Evolutionary conservation across 2,888 invertebrate species (phyloP), one percentile per base, ranked within the genome.

Genomic region (Clunio marinus): DNA sequence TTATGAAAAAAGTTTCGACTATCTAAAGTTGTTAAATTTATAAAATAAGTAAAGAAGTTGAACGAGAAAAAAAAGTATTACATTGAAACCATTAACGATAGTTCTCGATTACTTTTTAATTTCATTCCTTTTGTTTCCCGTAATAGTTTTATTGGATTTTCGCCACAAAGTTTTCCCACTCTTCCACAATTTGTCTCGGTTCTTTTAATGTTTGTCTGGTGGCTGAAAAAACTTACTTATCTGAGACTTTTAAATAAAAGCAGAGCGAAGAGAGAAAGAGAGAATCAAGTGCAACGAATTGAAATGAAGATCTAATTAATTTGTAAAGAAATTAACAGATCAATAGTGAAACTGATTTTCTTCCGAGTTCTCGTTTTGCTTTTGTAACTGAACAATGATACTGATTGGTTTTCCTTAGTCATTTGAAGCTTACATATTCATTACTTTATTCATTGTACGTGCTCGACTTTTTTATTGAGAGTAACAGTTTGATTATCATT

Each of bases 51-150:
- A n/a, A n/a, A n/a, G n/a, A n/a, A n/a, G n/a, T n/a, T n/a, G n/a
- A n/a, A n/a, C n/a, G n/a, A n/a, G n/a, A n/a, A n/a, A n/a, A n/a
- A n/a, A n/a, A n/a, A n/a, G n/a, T n/a, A n/a, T n/a, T n/a, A n/a
- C n/a, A 32, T 35, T 27, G n/a, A 58, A 20, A 27, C 60, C 17
- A 60, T 35, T 35, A 60, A 37, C 37, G 17, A 32, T 24, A 7
- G 17, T 22, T 60, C 60, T 60, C 35, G 60, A 60, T 60, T 60
- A 2, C 15, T 8, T 60, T 60, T 60, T 60, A 60, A 60, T 60
- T 60, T 60, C 35, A 15, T 2, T 32, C 32, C 5, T 1, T 8
- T 15, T 45, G 45, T 17, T 45, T 15, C 5, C 32, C 4, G 32
- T 32, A 32, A 32, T n/a, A n/a, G n/a, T n/a, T n/a, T n/a, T n/a